Conservation (phyloP, 1,140 invertebrate species). For the Bilobella aurantiaca region DNA sequence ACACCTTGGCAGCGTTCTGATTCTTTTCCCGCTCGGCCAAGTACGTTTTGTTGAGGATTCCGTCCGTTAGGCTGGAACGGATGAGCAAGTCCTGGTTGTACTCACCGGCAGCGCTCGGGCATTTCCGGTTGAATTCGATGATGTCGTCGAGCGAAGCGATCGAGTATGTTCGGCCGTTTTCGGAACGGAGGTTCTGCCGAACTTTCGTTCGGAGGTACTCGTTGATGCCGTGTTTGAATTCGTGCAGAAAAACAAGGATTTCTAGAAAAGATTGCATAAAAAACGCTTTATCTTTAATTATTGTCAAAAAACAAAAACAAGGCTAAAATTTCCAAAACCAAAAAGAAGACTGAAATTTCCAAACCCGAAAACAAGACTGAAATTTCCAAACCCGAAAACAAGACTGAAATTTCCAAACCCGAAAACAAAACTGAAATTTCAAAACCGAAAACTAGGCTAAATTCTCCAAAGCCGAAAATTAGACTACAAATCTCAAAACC, state of each 20-base stretch:
- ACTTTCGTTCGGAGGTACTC: conserved; percentile 1
- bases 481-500: too few relatives aligned
- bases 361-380: too few relatives aligned
- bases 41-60: conserved; percentile 15
- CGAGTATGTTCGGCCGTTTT: background rate
- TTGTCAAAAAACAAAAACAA: too few relatives aligned
- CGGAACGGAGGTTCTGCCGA: background rate
- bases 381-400: too few relatives aligned
- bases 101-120: conserved; percentile 7
- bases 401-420: too few relatives aligned
- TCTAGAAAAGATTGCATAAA: too few relatives aligned
- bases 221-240: conserved; percentile 2
- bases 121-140: conserved; percentile 15
- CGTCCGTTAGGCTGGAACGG: conserved; percentile 11
- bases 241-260: background rate
- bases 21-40: conserved; percentile 9
- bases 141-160: conserved; percentile 15
- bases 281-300: too few relatives aligned
- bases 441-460: too few relatives aligned
- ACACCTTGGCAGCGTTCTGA: background rate
- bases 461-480: too few relatives aligned
- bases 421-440: too few relatives aligned
- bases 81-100: conserved; percentile 14
- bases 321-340: too few relatives aligned
- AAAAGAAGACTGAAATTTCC: too few relatives aligned